phyloP scores from a whole-genome alignment of 2,888 invertebrate species.

The Agrotis segetum region DNA sequence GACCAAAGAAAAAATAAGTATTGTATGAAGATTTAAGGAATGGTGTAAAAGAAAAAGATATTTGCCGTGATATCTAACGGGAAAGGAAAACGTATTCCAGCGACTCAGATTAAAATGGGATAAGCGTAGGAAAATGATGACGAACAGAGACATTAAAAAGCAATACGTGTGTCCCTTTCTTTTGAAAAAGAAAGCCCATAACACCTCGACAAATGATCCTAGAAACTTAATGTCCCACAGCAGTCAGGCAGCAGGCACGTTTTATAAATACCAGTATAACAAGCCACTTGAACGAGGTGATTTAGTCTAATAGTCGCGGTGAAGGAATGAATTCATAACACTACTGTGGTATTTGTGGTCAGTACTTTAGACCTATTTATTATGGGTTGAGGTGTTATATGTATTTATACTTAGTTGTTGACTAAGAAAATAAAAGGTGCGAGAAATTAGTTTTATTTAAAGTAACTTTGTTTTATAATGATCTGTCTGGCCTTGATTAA shows the following conservation, averaged over 20 bases:
- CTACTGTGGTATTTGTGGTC: conserved; percentile 26
- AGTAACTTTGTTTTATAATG: no score
- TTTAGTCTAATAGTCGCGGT: conserved; percentile 44
- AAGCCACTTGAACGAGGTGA: conserved; percentile 16
- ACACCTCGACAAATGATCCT: conserved; percentile 25
- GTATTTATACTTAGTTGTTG: neutral
- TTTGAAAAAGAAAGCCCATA: conserved; percentile 14
- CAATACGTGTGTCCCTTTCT: neutral
- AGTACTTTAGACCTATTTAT: conserved; percentile 2
- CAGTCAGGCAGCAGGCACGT: conserved; percentile 1
- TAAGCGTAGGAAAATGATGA: no score
- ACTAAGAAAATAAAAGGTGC: neutral
- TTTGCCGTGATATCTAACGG: no score
- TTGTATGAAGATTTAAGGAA: no score
- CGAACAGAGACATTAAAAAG: neutral
- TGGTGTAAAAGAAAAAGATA: no score
- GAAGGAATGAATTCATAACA: conserved; percentile 53
- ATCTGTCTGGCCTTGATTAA: no score
- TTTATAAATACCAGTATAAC: conserved; percentile 34
- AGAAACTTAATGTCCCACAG: conserved; percentile 30
- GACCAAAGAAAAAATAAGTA: no score
- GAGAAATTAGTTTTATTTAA: neutral
- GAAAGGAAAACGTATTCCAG: no score
- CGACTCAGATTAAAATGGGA: no score
- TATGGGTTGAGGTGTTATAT: neutral